These are phyloP conservation scores for Porites lutea DNA, from an alignment of 64 coral and sea anemone genomes.

Conservation along the genomic window DNA sequence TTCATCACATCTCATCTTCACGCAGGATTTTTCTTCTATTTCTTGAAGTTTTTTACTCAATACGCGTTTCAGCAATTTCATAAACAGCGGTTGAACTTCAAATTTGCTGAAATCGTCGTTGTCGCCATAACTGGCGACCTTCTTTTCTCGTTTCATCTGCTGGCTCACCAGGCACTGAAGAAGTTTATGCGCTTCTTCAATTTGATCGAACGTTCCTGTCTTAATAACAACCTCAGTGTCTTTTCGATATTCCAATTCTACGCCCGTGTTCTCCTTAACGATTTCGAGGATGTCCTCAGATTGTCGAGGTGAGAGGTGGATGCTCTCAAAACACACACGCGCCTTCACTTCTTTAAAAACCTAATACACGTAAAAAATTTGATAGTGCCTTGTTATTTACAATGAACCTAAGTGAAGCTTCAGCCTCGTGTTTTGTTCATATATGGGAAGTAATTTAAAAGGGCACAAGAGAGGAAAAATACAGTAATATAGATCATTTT, in stretches of 20 bases:
- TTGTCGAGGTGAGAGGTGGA: not conserved
- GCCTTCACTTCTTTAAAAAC: slow-evolving; percentile 23
- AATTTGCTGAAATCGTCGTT: not conserved
- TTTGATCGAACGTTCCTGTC: slow-evolving; percentile 23
- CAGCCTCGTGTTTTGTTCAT: no score
- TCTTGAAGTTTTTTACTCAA: not conserved
- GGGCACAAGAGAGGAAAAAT: no score
- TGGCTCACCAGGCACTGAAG: not conserved
- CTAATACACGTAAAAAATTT: not conserved
- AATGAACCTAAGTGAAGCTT: no score
- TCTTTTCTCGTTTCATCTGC: not conserved
- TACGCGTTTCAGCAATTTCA: not conserved
- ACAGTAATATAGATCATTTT: no score
- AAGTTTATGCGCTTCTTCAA: not conserved
- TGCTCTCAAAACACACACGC: not conserved
- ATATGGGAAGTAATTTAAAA: no score
- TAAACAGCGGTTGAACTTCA: slow-evolving; percentile 37
- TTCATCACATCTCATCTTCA: slow-evolving; percentile 25
- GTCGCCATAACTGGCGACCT: not conserved
- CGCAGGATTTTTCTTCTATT: not conserved
- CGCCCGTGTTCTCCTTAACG: not conserved
- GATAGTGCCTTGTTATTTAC: not conserved
- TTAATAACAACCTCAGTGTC: not conserved
- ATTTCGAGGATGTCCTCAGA: not conserved
- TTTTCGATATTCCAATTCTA: not conserved